phyloP scores from a whole-genome alignment of 2,113 vertebrate genomes.

The Pyrgilauda ruficollis region DNA sequence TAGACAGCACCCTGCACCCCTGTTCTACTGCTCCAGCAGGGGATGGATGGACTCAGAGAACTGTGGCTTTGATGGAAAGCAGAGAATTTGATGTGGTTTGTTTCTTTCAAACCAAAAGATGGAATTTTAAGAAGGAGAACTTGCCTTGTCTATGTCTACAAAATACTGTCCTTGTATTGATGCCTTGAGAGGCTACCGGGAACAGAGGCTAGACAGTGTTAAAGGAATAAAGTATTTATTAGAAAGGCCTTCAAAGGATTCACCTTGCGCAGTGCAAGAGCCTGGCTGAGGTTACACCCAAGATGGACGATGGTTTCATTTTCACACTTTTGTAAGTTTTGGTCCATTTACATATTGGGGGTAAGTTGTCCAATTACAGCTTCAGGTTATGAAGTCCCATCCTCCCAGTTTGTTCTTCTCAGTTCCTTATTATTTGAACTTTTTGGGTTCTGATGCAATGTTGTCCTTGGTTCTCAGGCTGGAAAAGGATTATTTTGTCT shows the following conservation, averaged over 20 bases:
- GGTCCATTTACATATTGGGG: accelerated
- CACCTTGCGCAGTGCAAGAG: not conserved
- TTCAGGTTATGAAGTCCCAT: not conserved
- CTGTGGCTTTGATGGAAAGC: not conserved
- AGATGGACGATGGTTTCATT: not conserved
- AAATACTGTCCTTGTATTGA: not conserved
- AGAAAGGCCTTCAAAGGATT: not conserved
- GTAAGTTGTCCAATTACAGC: not conserved
- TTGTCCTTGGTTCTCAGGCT: not conserved
- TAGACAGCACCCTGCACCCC: not conserved
- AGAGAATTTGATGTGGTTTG: not conserved
- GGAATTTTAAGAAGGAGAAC: not conserved
- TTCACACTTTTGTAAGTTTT: not conserved
- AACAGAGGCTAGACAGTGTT: not conserved
- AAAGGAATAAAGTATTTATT: not conserved
- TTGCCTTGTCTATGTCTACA: not conserved
- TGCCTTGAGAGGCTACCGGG: not conserved
- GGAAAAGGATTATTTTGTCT: not conserved
- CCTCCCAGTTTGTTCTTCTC: not conserved
- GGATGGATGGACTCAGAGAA: not conserved
- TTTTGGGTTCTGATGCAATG: not conserved
- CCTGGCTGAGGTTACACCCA: not conserved
- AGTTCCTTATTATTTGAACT: not conserved
- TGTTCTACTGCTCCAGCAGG: not conserved
- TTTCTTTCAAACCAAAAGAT: not conserved